Percentiles rank a stretch among this genome's conserved stretches.
Evolutionary conservation across 2,888 invertebrate genomes (phyloP).

Genomic region (Plagodis pulveraria): DNA sequence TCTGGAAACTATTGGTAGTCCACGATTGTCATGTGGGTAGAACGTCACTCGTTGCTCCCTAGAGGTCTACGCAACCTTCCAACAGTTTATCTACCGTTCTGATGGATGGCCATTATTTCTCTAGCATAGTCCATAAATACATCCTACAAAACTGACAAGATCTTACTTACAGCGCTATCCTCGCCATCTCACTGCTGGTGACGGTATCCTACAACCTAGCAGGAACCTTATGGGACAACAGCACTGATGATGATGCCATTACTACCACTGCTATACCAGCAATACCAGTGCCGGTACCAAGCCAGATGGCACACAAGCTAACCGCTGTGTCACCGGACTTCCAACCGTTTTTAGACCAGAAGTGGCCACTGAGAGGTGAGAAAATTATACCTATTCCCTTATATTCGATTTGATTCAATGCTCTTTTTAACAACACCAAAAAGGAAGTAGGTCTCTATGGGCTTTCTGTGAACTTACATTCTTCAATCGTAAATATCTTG

Average conservation of each 20-base stretch:
- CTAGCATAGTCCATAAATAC: neutral
- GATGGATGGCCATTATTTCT: no score
- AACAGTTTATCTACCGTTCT: no score
- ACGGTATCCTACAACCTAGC: slow-evolving; percentile 81
- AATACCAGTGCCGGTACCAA: slow-evolving; percentile 29
- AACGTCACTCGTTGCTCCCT: no score
- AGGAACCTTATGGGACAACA: slow-evolving; percentile 42
- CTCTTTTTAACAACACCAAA: no score
- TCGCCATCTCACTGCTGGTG: slow-evolving; percentile 79
- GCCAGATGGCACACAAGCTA: slow-evolving; percentile 31
- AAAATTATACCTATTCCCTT: neutral
- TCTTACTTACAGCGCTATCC: slow-evolving; percentile 66
- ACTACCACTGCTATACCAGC: slow-evolving; percentile 16
- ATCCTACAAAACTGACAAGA: neutral
- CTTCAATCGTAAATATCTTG: no score
- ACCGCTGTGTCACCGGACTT: slow-evolving; percentile 44
- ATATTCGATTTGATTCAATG: no score
- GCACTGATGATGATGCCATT: slow-evolving; percentile 37
- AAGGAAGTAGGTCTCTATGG: no score
- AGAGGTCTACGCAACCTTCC: no score
- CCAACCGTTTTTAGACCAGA: slow-evolving; percentile 56
- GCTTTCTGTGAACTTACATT: no score
- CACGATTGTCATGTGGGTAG: neutral
- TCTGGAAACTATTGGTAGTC: neutral
- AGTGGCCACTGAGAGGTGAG: slow-evolving; percentile 77